Conservation (phyloP, 2,113 vertebrate genomes). For the Dicentrarchus labrax region DNA sequence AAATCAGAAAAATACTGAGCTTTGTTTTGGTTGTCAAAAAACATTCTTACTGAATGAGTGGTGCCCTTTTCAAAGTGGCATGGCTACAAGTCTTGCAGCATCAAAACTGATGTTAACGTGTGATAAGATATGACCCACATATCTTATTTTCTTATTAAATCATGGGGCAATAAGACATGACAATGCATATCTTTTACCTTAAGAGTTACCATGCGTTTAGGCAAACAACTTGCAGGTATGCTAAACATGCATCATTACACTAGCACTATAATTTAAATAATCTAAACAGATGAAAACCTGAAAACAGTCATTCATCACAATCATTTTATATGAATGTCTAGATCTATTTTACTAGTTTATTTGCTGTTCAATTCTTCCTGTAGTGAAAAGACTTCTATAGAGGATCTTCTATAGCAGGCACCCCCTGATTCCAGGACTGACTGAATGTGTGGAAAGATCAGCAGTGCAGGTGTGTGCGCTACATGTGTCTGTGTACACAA, state of each 20-base stretch:
- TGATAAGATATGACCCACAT: constrained; percentile 36
- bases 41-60: neutral
- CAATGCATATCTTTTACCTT: constrained; percentile 22
- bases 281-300: neutral
- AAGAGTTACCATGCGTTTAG: constrained; percentile 58
- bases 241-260: constrained; percentile 59
- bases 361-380: constrained; percentile 54
- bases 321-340: neutral
- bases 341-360: neutral
- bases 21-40: constrained; percentile 41
- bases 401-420: constrained; percentile 84
- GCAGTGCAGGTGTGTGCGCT: constrained; percentile 15
- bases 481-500: neutral
- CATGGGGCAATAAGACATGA: constrained; percentile 25
- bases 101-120: constrained; percentile 12
- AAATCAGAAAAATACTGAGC: constrained; percentile 74
- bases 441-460: constrained; percentile 30
- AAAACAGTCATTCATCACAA: constrained; percentile 19
- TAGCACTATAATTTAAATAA: neutral
- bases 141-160: constrained; percentile 14
- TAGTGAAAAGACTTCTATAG: constrained; percentile 87
- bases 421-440: constrained; percentile 76
- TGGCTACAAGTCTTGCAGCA: constrained; percentile 58
- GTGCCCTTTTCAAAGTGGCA: constrained; percentile 56
- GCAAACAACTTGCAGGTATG: constrained; percentile 8